These are phyloP conservation scores for Volucella inanis DNA, from an alignment of 2,888 invertebrate genomes.

Conservation along the genomic window DNA sequence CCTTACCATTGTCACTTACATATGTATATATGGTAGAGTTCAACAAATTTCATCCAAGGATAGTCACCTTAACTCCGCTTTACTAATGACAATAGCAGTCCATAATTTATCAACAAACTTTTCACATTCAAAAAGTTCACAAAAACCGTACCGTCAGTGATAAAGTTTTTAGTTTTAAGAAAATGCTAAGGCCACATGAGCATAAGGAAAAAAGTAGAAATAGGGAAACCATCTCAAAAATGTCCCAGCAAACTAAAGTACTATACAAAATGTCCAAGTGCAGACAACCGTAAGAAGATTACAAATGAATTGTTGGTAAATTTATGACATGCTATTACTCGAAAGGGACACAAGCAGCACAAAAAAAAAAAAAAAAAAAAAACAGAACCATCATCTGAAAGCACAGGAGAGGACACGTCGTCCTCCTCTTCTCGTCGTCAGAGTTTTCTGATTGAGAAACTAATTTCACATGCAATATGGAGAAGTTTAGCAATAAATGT, in stretches of 20 bases:
- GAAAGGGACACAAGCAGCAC: background rate
- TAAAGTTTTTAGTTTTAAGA: background rate
- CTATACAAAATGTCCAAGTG: conserved; percentile 51
- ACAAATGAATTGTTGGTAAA: conserved; percentile 65
- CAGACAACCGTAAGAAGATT: conserved; percentile 54
- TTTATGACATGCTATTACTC: conserved; percentile 58
- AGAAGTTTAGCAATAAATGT: conserved; percentile 69
- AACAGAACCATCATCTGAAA: background rate
- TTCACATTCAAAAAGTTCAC: background rate
- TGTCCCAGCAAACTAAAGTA: conserved; percentile 6
- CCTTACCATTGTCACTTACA: too few relatives aligned
- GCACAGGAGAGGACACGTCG: background rate
- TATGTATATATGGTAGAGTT: too few relatives aligned
- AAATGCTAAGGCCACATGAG: background rate
- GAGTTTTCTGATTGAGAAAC: conserved; percentile 43
- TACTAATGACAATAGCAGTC: too few relatives aligned
- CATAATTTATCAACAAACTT: conserved; percentile 14
- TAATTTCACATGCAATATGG: conserved; percentile 58
- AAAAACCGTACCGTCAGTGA: background rate
- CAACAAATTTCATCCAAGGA: too few relatives aligned
- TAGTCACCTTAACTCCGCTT: too few relatives aligned
- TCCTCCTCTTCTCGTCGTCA: background rate
- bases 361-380: background rate
- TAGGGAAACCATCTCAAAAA: conserved; percentile 5
- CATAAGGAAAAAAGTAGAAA: background rate